Evolutionary conservation across 2,888 invertebrate genomes (phyloP), one percentile per base, ranked within the genome.

Genomic region (Resseliella maxima): DNA sequence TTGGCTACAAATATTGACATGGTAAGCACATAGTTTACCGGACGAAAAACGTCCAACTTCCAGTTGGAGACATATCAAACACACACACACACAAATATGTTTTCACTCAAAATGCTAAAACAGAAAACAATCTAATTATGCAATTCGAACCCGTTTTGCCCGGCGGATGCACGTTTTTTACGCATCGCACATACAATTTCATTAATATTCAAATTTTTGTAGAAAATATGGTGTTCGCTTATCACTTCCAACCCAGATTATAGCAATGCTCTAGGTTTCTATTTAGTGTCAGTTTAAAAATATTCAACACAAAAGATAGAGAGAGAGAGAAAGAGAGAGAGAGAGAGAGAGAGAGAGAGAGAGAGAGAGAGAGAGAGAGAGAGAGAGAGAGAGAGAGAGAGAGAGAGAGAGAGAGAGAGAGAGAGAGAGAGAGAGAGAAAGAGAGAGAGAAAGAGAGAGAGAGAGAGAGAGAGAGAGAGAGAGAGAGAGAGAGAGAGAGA

Each of bases 91-190:
- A n/a, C n/a, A n/a, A n/a, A n/a, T n/a, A n/a, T n/a, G n/a, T n/a
- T n/a, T n/a, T n/a, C n/a, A n/a, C n/a, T n/a, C n/a, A n/a, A n/a
- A n/a, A n/a, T n/a, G n/a, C n/a, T n/a, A n/a, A n/a, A n/a, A n/a
- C n/a, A n/a, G n/a, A 12, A 59, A 59, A 50, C 24, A 59, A 72
- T 31, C 31, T 31, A 72, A 72, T 72, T 72, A 72, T 72, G 72
- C 72, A 72, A 72, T 72, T 72, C 31, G 1, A 31, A 31, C 31
- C 18, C 72, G 15, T 72, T 72, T 72, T 72, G 72, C 31, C 72
- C 72, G 72, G 72, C 72, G 72, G 72, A 72, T 72, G 72, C 31
- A 31, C 31, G 27, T 31, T 31, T n/a, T 31, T 3, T 35, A 35
- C 10, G 31, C 21, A n/a, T n/a, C n/a, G n/a, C n/a, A n/a, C n/a